These are phyloP conservation scores for Fopius arisanus DNA, from an alignment of 1,140 invertebrate genomes.

Conservation along the genomic window DNA sequence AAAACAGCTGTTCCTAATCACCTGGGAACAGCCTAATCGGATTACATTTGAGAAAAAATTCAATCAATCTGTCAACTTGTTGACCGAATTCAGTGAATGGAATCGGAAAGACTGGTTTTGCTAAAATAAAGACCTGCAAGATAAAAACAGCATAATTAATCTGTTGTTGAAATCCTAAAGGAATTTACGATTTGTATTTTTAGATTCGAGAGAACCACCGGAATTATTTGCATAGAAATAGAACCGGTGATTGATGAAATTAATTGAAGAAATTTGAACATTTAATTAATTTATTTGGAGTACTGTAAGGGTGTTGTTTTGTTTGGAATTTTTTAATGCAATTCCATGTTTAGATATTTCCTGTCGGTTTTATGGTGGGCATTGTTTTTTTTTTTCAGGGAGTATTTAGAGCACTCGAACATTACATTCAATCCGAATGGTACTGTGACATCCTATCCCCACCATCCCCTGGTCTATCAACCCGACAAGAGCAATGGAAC, in stretches of 20 bases:
- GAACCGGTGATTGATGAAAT: too few species aligned
- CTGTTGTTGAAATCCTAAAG: not conserved
- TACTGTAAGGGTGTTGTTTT: too few species aligned
- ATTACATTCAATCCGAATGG: slow-evolving; percentile 78
- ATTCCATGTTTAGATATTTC: too few species aligned
- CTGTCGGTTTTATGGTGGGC: too few species aligned
- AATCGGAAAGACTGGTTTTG: not conserved
- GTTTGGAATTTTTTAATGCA: too few species aligned
- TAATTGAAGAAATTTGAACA: too few species aligned
- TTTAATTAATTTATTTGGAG: too few species aligned
- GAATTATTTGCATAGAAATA: too few species aligned
- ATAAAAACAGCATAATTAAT: not conserved
- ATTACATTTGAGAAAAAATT: not conserved
- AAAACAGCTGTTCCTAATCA: not conserved
- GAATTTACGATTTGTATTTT: slow-evolving; percentile 4
- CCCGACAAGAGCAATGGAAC: slow-evolving; percentile 75
- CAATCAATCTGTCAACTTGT: not conserved
- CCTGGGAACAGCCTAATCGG: too few species aligned
- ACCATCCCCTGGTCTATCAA: slow-evolving; percentile 76
- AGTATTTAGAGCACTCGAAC: slow-evolving; percentile 74
- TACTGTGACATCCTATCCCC: slow-evolving; percentile 73
- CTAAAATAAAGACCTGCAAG: not conserved
- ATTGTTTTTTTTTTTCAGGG: slow-evolving; percentile 62
- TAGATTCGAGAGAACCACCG: too few species aligned
- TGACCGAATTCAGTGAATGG: not conserved